Evolutionary conservation across 2,113 vertebrate genomes (phyloP).

Genomic region (Apeltes quadracus): DNA sequence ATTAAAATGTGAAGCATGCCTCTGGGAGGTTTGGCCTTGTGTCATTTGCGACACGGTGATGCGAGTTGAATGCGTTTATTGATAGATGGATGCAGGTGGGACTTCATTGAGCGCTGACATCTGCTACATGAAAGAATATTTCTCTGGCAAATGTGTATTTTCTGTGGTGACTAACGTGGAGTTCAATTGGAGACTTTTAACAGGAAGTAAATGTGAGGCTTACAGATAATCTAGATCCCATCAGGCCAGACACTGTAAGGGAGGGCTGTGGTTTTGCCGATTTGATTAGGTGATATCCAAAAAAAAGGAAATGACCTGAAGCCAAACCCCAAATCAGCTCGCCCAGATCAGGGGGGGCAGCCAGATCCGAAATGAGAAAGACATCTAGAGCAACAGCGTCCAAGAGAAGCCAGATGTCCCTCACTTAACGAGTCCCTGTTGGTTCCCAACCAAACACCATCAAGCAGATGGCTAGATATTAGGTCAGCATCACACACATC

Average conservation of each 20-base stretch:
- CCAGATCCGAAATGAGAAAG: conserved; percentile 30
- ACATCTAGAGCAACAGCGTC: conserved; percentile 36
- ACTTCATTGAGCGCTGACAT: conserved; percentile 32
- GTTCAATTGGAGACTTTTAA: background rate
- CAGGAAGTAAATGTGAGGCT: conserved; percentile 28
- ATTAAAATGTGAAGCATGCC: conserved; percentile 55
- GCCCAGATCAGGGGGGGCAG: conserved; percentile 32
- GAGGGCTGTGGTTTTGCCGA: conserved; percentile 49
- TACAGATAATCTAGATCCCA: conserved; percentile 6
- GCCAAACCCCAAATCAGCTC: conserved; percentile 41
- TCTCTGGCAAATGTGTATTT: background rate
- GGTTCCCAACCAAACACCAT: conserved; percentile 34
- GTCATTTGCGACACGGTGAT: conserved; percentile 40
- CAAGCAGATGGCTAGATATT: conserved; percentile 45
- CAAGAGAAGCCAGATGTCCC: conserved; percentile 59
- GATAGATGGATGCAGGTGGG: conserved; percentile 23
- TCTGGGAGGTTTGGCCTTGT: conserved; percentile 58
- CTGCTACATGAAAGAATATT: conserved; percentile 17
- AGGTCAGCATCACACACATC: conserved; percentile 4
- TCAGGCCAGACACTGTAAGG: conserved; percentile 28
- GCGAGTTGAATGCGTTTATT: conserved; percentile 51
- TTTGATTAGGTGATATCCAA: conserved; percentile 50
- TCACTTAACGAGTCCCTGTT: conserved; percentile 34
- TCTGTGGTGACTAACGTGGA: background rate
- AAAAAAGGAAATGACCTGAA: conserved; percentile 47